phyloP scores from a whole-genome alignment of 2,113 vertebrate species.

The Nansenia antarctica region DNA sequence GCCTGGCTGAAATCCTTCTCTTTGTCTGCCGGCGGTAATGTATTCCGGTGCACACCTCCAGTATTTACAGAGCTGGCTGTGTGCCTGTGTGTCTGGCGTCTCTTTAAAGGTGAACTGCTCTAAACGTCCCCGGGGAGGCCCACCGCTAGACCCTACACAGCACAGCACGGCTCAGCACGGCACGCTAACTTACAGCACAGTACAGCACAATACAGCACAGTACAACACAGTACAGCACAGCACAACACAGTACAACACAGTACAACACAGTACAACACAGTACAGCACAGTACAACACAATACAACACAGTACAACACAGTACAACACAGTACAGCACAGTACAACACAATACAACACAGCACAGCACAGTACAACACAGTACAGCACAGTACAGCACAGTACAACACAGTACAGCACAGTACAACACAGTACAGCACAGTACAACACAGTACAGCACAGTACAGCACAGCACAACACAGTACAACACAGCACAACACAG shows the following conservation, averaged over 20 bases:
- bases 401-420: neutral
- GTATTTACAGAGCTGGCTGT: constrained; percentile 61
- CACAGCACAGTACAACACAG: neutral
- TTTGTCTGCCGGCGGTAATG: constrained; percentile 47
- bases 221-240: neutral
- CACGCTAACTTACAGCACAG: constrained; percentile 20
- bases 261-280: neutral
- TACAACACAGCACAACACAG: neutral
- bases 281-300: too few relatives aligned
- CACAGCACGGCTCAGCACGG: neutral
- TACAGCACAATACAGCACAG: constrained; percentile 17
- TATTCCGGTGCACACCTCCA: constrained; percentile 68
- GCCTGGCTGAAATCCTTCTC: constrained; percentile 37
- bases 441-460: neutral
- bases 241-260: neutral
- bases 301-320: neutral
- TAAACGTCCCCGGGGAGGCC: constrained; percentile 41
- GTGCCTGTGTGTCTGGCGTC: constrained; percentile 41
- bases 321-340: neutral
- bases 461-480: neutral
- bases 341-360: neutral
- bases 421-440: neutral
- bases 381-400: neutral
- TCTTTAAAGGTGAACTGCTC: constrained; percentile 60
- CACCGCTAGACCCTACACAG: too few relatives aligned